Evolutionary conservation across 2,888 invertebrate genomes (phyloP).

Genomic region (Rotaria socialis): DNA sequence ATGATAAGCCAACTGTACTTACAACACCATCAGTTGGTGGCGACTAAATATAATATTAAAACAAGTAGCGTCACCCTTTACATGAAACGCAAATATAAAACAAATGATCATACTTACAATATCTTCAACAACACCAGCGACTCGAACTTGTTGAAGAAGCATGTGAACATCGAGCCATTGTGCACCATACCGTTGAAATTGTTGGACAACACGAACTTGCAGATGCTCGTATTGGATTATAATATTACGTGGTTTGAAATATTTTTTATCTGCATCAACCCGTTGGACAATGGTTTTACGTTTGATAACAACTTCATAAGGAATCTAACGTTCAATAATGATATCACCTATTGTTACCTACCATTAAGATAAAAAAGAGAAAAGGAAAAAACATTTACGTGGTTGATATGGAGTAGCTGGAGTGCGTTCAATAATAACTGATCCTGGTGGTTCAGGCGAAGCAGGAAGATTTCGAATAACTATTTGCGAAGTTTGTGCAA

Average conservation of each 20-base stretch:
- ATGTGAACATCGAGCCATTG: not conserved
- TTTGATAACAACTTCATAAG: not conserved
- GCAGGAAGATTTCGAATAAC: not conserved
- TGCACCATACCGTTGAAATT: not conserved
- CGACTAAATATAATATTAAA: not conserved
- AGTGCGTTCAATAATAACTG: conserved; percentile 7
- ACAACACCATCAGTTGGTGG: not conserved
- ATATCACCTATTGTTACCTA: not conserved
- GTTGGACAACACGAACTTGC: conserved; percentile 25
- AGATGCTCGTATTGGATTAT: conserved; percentile 1
- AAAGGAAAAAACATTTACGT: not conserved
- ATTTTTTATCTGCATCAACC: not conserved
- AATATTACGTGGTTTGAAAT: not conserved
- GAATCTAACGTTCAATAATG: conserved; percentile 29
- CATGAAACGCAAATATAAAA: too few species aligned
- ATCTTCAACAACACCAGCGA: conserved; percentile 35
- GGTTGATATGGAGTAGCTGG: conserved; percentile 8
- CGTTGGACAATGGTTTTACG: conserved; percentile 10
- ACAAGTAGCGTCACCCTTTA: too few species aligned
- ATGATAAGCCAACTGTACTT: not conserved
- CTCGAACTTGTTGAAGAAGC: not conserved
- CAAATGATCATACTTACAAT: not conserved
- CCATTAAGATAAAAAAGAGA: not conserved
- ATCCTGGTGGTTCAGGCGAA: not conserved
- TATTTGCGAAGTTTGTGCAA: not conserved